Base-by-base conservation (phyloP, 2,888 invertebrate genomes). In the Platycheirus albimanus region DNA sequence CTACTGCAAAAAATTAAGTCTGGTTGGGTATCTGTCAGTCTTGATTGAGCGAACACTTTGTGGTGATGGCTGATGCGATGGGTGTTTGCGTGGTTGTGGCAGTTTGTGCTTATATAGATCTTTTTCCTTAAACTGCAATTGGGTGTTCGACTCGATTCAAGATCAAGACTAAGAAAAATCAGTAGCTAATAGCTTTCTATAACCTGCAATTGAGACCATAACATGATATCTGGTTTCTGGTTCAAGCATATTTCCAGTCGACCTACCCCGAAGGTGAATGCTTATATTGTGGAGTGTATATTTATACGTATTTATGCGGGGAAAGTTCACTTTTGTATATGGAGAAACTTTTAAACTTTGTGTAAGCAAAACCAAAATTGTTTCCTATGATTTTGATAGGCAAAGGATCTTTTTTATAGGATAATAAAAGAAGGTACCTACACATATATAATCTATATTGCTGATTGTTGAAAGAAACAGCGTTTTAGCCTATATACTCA, bases 241-340 rank as follows among this genome's bases (percentile, higher is more conserved):
- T 38, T 66, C 5, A 38, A 15, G 76, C 36, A 47, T 52, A 66
- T 81, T 58, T 56, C 45, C 47, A 61, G 54, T 54, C 71, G 81
- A 77, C 81, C 81, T 81, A 71, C 81, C 76, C 81, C 71, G 77
- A 81, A 77, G 81, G 71, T 80, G 47, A 70, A 63, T 64, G 63
- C 63, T 38, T 45, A 38, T 69, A 38, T 69, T 61, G 49, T 61
- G 51, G 10, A 38, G 24, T 45, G 19, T 28, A 13, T 13, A n/a
- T 28, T 3, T 41, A n/a, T n/a, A n/a, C n/a, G n/a, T n/a, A n/a
- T n/a, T n/a, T n/a, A n/a, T n/a, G 13, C 8, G 19, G 11, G 19
- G 30, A 45, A 45, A 61, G 45, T 61, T 45, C 5, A 10, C n/a
- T 8, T 13, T 41, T 5, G 3, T 3, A 13, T 13, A 28, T 6